Conservation (phyloP, 2,113 vertebrate species). For the Tursiops truncatus region DNA sequence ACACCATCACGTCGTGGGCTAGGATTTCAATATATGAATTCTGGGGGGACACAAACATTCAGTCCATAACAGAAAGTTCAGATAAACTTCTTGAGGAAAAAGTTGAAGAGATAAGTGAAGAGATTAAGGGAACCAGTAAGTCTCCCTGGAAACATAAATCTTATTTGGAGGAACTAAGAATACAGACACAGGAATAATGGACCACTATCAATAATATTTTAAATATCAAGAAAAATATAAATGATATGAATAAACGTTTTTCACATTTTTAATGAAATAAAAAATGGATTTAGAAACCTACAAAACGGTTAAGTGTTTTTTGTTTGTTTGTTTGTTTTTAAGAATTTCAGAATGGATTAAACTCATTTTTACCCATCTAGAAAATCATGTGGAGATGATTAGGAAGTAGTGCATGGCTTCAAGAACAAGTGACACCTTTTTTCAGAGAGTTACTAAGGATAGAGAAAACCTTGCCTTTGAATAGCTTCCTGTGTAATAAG, state of each 20-base stretch:
- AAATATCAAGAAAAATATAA: neutral
- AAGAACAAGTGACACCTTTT: neutral
- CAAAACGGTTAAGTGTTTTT: neutral
- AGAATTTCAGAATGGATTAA: neutral
- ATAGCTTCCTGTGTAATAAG: neutral
- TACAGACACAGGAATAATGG: neutral
- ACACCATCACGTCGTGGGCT: neutral
- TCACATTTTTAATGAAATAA: neutral
- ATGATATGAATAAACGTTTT: neutral
- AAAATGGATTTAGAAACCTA: neutral
- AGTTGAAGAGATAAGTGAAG: neutral
- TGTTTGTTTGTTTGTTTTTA: neutral
- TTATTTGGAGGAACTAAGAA: neutral
- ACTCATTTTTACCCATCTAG: neutral
- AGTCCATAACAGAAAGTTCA: neutral
- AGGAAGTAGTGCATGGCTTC: neutral
- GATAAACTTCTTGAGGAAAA: neutral
- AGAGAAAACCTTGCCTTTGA: neutral
- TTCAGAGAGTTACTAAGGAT: neutral
- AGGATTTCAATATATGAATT: neutral
- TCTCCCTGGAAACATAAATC: neutral
- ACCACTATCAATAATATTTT: neutral
- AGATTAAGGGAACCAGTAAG: neutral
- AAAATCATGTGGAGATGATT: neutral
- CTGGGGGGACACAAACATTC: neutral